A percentile compares a stretch with the other conserved stretches of the same genome.
Evolutionary conservation across 2,888 invertebrate genomes (phyloP).

Genomic region (Drosophila testacea): DNA sequence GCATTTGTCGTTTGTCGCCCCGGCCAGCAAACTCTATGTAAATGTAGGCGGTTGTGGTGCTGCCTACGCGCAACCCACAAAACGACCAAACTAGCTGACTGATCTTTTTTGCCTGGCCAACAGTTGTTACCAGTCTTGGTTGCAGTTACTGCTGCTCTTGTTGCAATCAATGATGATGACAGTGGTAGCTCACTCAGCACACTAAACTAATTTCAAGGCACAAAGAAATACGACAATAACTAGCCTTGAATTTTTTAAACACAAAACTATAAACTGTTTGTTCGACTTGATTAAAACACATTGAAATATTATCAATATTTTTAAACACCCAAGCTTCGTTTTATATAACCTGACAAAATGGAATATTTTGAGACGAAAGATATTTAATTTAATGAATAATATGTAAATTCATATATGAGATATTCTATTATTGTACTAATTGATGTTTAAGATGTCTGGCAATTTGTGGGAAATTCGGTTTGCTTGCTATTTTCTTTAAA

Average conservation of each 20-base stretch:
- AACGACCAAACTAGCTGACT: conserved; percentile 54
- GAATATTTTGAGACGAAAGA: no score
- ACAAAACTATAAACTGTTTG: no score
- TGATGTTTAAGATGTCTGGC: no score
- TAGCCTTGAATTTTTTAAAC: conserved; percentile 17
- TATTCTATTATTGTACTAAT: no score
- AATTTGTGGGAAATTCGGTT: no score
- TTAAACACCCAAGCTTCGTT: no score
- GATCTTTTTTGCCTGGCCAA: conserved; percentile 39
- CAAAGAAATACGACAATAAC: conserved; percentile 19
- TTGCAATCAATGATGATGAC: conserved; percentile 28
- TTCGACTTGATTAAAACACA: no score
- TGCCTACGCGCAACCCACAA: conserved; percentile 79
- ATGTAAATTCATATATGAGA: no score
- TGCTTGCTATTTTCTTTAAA: no score
- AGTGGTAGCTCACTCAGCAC: conserved; percentile 40
- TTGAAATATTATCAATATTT: no score
- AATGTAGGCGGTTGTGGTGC: conserved; percentile 71
- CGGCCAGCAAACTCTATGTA: conserved; percentile 71
- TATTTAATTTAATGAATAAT: no score
- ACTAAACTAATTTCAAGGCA: conserved; percentile 42
- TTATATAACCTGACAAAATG: no score
- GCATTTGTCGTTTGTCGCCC: conserved; percentile 79
- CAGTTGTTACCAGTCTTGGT: conserved; percentile 45
- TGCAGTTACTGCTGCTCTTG: conserved; percentile 40